These are phyloP conservation scores for Papilio protenor DNA, from an alignment of 2,888 invertebrate genomes.

Conservation along the genomic window DNA sequence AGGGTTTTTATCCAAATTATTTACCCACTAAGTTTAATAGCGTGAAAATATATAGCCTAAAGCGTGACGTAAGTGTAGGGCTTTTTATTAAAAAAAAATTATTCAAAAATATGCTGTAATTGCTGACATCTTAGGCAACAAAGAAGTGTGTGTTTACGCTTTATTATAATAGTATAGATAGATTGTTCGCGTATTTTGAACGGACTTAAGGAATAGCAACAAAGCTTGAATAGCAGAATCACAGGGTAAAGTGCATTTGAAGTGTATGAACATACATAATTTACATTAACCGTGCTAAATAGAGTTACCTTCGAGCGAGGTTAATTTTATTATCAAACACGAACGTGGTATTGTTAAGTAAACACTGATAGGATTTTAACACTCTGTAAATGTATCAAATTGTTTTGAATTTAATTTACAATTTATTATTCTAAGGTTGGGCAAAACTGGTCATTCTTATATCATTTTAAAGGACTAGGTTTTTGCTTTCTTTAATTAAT, in stretches of 20 bases:
- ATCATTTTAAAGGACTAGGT: no score
- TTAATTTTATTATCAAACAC: conserved; percentile 34
- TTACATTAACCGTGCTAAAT: conserved; percentile 32
- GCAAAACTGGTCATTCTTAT: no score
- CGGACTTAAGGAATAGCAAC: background rate
- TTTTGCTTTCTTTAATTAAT: background rate
- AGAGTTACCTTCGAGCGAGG: conserved; percentile 31
- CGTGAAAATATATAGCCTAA: no score
- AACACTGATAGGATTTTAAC: conserved; percentile 11
- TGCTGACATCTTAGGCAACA: no score
- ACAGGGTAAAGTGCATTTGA: background rate
- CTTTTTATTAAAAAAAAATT: no score
- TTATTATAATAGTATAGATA: no score
- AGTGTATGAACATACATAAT: conserved; percentile 11
- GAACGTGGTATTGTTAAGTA: conserved; percentile 21
- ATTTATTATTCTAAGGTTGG: background rate
- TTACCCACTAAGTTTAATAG: no score
- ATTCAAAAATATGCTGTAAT: no score
- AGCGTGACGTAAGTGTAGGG: no score
- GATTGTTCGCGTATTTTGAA: no score
- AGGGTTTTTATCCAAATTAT: no score
- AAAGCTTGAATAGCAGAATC: background rate
- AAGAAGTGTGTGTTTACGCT: no score
- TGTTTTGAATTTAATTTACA: background rate
- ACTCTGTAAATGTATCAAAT: background rate